Percentiles rank a stretch among this genome's conserved stretches.
phyloP scores from a whole-genome alignment of 2,888 invertebrate species.

The Rapana venosa region DNA sequence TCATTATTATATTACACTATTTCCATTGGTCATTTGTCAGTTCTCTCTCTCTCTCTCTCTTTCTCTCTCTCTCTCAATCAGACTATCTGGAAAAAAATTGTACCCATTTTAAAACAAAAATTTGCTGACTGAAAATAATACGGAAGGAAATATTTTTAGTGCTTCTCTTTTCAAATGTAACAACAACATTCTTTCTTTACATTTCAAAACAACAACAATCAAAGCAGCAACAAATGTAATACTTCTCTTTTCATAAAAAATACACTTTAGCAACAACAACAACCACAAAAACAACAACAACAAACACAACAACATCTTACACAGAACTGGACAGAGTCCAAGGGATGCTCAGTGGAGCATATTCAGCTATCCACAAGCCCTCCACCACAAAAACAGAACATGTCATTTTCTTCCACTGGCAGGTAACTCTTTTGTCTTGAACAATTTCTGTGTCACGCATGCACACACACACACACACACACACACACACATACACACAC shows the following conservation, averaged over 20 bases:
- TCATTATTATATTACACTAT: too few relatives aligned
- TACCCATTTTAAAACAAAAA: too few relatives aligned
- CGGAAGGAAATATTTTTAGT: too few relatives aligned
- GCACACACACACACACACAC: slow-evolving; percentile 1
- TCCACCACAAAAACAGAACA: too few relatives aligned
- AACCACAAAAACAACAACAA: not conserved
- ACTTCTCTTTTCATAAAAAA: not conserved
- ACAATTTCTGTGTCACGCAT: not conserved
- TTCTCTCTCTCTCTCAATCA: not conserved
- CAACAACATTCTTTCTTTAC: too few relatives aligned
- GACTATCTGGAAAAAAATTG: not conserved
- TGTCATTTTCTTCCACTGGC: too few relatives aligned
- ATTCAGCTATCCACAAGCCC: too few relatives aligned
- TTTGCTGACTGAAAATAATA: too few relatives aligned
- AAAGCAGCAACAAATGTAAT: not conserved
- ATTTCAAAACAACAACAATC: too few relatives aligned
- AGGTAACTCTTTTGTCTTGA: too few relatives aligned
- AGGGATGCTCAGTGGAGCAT: not conserved
- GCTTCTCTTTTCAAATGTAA: too few relatives aligned
- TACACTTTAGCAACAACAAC: not conserved
- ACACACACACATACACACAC: not conserved
- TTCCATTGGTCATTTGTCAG: not conserved
- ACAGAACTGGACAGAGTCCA: not conserved
- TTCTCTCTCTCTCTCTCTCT: not conserved
- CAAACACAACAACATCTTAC: not conserved